A percentile compares a stretch with the other conserved stretches of the same genome.
These are phyloP conservation scores for Palythoa caribaeorum DNA, from an alignment of 92 coral and sea anemone species.

Conservation along the genomic window DNA sequence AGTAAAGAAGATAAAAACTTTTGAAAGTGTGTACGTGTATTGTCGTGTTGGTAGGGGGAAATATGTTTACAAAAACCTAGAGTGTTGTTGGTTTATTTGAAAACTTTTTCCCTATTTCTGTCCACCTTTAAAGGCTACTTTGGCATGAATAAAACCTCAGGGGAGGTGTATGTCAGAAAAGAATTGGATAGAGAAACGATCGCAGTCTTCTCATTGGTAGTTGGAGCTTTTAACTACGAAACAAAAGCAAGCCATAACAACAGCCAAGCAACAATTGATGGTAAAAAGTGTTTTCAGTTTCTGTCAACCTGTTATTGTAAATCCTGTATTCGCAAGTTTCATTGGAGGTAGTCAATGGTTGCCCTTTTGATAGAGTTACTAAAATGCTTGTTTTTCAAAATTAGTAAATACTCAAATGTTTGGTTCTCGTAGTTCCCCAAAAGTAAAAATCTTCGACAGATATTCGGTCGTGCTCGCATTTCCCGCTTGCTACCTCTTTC, in stretches of 20 bases:
- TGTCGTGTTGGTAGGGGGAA: too few species aligned
- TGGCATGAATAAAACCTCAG: conserved; percentile 54
- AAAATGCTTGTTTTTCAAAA: too few species aligned
- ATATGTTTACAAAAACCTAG: too few species aligned
- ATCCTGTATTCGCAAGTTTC: too few species aligned
- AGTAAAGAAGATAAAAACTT: too few species aligned
- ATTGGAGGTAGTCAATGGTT: too few species aligned
- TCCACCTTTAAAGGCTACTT: conserved; percentile 66
- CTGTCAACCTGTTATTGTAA: background rate
- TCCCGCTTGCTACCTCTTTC: too few species aligned
- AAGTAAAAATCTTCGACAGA: background rate
- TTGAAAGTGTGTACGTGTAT: too few species aligned
- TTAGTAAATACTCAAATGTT: too few species aligned
- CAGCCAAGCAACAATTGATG: conserved; percentile 61
- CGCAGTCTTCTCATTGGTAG: conserved; percentile 53
- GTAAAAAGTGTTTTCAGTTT: conserved; percentile 37
- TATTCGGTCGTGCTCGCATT: too few species aligned
- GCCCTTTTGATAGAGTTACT: too few species aligned
- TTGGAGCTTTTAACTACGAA: conserved; percentile 75
- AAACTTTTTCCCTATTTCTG: background rate
- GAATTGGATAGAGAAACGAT: conserved; percentile 73
- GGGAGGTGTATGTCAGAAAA: conserved; percentile 66
- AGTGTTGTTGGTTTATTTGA: background rate
- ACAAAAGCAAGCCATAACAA: conserved; percentile 65
- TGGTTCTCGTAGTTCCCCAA: background rate